Conservation (phyloP, 2,113 vertebrate species). For the Gracilinanus agilis region DNA sequence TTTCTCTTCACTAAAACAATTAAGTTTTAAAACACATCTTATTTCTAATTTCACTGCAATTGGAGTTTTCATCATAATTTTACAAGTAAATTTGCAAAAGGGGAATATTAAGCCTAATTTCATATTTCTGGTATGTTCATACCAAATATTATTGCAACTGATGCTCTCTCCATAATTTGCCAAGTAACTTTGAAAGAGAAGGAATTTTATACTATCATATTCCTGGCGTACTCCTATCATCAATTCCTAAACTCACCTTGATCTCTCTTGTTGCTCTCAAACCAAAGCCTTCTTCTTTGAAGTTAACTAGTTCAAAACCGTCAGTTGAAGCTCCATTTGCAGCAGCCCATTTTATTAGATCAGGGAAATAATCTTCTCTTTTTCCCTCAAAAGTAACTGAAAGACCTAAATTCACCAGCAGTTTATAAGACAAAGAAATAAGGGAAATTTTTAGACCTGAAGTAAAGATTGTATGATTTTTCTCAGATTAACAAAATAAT, state of each 20-base stretch:
- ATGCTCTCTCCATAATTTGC: not conserved
- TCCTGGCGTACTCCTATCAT: conserved; percentile 33
- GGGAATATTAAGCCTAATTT: not conserved
- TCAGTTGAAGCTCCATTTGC: conserved; percentile 93
- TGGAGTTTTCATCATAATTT: not conserved
- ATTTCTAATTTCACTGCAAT: not conserved
- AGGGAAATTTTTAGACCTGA: conserved; percentile 55
- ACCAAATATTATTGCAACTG: not conserved
- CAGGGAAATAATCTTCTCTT: conserved; percentile 94
- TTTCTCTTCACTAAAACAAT: not conserved
- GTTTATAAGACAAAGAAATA: conserved; percentile 47
- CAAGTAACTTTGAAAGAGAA: not conserved
- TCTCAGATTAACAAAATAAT: conserved; percentile 26
- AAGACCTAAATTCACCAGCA: conserved; percentile 86
- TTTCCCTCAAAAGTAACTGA: conserved; percentile 94
- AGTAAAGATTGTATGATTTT: not conserved
- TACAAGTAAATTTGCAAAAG: not conserved
- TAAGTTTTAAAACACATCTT: not conserved
- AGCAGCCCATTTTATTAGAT: conserved; percentile 94
- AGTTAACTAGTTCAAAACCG: conserved; percentile 92
- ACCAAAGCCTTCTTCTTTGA: conserved; percentile 94
- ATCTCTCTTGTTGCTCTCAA: conserved; percentile 94
- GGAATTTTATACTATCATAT: not conserved
- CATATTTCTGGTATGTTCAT: not conserved
- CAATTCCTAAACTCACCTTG: conserved; percentile 88